Base-by-base conservation (phyloP, 2,888 invertebrate genomes). In the Cacoxenus indagator region DNA sequence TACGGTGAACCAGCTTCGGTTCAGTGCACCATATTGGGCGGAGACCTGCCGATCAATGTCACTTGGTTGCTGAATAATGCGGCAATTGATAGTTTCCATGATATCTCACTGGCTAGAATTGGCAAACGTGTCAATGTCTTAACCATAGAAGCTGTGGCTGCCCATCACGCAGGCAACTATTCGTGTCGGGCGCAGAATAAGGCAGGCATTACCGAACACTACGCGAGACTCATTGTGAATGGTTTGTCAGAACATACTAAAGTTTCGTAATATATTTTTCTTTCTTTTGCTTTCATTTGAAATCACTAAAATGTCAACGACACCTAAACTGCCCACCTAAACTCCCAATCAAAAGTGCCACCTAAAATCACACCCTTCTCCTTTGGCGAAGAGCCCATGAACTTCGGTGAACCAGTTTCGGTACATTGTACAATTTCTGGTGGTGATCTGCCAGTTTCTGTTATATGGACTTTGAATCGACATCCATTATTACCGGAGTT, bases 391-490 rank as follows among this genome's bases (percentile, higher is more conserved):
- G 91, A 91, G 77, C 91, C 92, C 64, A 91, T 92, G 87, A 92
- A 92, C 86, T 91, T 92, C 76, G 93, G 92, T 70, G 92, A 93
- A 67, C 85, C 88, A n/a, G 89, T 89, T n/a, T 89, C 89, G 37
- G 87, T 90, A 27, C 88, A 89, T 79, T 94, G 94, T 88, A 92
- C 91, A 66, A 91, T 93, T 75, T 90, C 92, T 73, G 92, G 92
- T 84, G 94, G 96, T 72, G 95, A 96, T 89, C 90, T 93, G 76
- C 95, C 95, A 11, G 90, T 96, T 72, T 91, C 90, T 73, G 92
- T 96, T 72, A 90, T 90, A 64, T 96, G 96, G 95, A 91, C 91
- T 75, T 90, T 94, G 72, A 91, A 92, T 82, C 90, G 90, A 22
- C 86, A 86, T 88, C 89, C 78, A 70, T 85, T 84, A 74, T 75